phyloP scores from a whole-genome alignment of 2,797 vertebrate species.

The Neopelma chrysocephalum region DNA sequence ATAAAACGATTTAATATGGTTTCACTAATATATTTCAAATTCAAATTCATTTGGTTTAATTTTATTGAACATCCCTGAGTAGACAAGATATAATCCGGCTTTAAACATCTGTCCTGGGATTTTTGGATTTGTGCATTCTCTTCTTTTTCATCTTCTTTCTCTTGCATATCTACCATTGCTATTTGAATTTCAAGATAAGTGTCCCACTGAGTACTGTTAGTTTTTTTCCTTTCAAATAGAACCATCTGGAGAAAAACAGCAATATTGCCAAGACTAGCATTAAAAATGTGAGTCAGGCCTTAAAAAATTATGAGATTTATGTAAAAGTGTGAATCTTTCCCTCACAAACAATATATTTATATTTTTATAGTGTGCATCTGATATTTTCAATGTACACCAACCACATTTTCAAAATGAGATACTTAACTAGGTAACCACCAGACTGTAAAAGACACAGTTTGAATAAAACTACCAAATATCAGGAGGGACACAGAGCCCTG shows the following conservation, averaged over 20 bases:
- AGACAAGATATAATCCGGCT: neutral
- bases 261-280: conserved; percentile 42
- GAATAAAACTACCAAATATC: neutral
- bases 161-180: neutral
- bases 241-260: conserved; percentile 46
- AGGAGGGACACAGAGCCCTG: neutral
- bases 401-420: neutral
- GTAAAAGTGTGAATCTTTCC: conserved; percentile 6
- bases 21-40: conserved; percentile 1
- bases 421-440: neutral
- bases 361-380: neutral
- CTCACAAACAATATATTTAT: conserved; percentile 26
- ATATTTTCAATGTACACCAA: neutral
- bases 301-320: neutral
- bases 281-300: conserved; percentile 29
- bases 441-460: neutral
- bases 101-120: neutral
- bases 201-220: neutral
- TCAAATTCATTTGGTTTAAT: conserved; percentile 30
- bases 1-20: neutral
- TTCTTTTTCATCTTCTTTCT: neutral
- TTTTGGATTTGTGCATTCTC: neutral
- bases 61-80: conserved; percentile 1
- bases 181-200: conserved; percentile 33
- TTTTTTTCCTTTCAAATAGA: conserved; percentile 8